Base-by-base conservation (phyloP, 2,113 vertebrate genomes). In the Sylvietta virens region DNA sequence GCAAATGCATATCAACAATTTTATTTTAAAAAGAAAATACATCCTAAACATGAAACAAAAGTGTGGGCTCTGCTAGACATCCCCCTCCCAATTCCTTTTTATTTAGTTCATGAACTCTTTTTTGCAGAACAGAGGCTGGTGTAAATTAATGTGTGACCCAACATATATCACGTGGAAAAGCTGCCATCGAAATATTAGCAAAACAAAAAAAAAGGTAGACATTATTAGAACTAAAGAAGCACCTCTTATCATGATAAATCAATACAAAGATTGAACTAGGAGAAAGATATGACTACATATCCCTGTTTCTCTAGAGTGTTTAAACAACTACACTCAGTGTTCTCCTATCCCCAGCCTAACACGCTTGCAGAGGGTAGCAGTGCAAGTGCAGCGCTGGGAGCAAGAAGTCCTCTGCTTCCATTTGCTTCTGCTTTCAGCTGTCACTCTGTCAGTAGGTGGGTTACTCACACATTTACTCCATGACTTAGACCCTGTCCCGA, bases 81-180 rank as follows among this genome's bases (percentile, higher is more conserved):
- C 64, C 76, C 80, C 86, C 93, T 88, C 93, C 86, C 76, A 4
- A 0, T 65, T 93, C 44, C 37, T 92, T 88, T 86, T 83, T 12
- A 12, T 93, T 95, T 95, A 93, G 94, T 83, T 93, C 72, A 21
- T 39, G 94, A 96, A 84, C 92, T 96, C 84, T 51, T 91, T 94
- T 92, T 94, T 93, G 72, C 92, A 95, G 92, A 95, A 97, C 44
- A 90, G 86, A 96, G 76, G 48, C 85, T 96, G 94, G 85, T 95
- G 94, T 96, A 96, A 97, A 97, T 97, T 97, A 96, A 97, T 67
- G 94, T 88, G 92, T 67, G 85, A 96, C 92, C 82, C 88, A 94
- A 93, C 85, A 92, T 15, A 31, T 5, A 92, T 81, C 94, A 96
- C 90, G 42, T 60, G 60, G 53, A 60, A 81, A 84, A 94, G 64